Evolutionary conservation across 2,888 invertebrate species (phyloP).

Genomic region (Apodemia zela): DNA sequence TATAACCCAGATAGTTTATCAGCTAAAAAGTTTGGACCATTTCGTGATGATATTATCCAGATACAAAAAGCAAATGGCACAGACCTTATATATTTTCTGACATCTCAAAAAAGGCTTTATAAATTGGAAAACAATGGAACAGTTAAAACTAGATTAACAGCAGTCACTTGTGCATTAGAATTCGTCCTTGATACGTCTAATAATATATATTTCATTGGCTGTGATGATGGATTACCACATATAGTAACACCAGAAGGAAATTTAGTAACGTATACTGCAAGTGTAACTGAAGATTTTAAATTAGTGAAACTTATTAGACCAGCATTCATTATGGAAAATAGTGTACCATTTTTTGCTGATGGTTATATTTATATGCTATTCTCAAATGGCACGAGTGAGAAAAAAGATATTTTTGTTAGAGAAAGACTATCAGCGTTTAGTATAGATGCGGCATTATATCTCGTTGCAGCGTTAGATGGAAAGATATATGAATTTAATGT

Average conservation of each 20-base stretch:
- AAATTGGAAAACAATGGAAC: slow-evolving; percentile 52
- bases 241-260: slow-evolving; percentile 45
- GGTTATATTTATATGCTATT: slow-evolving; percentile 47
- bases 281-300: slow-evolving; percentile 46
- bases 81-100: slow-evolving; percentile 50
- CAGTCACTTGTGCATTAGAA: slow-evolving; percentile 48
- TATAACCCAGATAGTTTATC: slow-evolving; percentile 49
- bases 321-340: slow-evolving; percentile 57
- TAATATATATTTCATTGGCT: slow-evolving; percentile 56
- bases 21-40: slow-evolving; percentile 53
- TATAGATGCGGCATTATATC: slow-evolving; percentile 54
- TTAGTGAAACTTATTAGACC: slow-evolving; percentile 51
- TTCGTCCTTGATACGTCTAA: slow-evolving; percentile 63
- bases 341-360: slow-evolving; percentile 56
- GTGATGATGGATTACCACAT: slow-evolving; percentile 46
- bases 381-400: slow-evolving; percentile 51
- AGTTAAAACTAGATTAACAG: slow-evolving; percentile 41
- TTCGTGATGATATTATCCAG: slow-evolving; percentile 54
- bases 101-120: slow-evolving; percentile 43
- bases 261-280: slow-evolving; percentile 38
- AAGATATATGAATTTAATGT: slow-evolving; percentile 63
- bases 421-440: slow-evolving; percentile 54
- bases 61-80: slow-evolving; percentile 57
- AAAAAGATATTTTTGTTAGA: slow-evolving; percentile 47
- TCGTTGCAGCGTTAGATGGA: slow-evolving; percentile 55